A percentile compares a stretch with the other conserved stretches of the same genome.
phyloP scores from a whole-genome alignment of 2,113 vertebrate genomes.

The Varanus salvator region DNA sequence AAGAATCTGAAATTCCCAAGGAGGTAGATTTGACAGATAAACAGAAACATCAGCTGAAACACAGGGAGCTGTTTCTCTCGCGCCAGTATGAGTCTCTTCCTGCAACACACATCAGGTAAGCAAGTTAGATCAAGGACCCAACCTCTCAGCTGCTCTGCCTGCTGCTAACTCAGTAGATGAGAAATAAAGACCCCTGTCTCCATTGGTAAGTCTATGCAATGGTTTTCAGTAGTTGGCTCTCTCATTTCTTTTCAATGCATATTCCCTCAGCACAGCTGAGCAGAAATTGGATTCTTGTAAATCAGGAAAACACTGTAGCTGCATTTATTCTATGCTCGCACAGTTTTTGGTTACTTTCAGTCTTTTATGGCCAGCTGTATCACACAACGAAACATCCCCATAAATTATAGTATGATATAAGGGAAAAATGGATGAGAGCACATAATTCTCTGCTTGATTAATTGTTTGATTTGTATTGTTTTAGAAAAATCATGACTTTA shows the following conservation, averaged over 20 bases:
- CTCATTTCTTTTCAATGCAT: conserved; percentile 2
- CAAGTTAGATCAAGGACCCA: neutral
- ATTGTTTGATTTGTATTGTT: neutral
- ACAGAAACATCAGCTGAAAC: conserved; percentile 97
- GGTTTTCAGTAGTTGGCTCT: neutral
- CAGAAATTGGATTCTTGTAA: conserved; percentile 12
- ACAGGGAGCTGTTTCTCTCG: conserved; percentile 96
- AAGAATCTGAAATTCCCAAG: conserved; percentile 90
- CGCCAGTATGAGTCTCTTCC: conserved; percentile 96
- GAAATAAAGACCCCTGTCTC: neutral
- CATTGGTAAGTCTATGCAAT: neutral
- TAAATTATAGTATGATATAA: neutral
- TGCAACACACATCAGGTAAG: conserved; percentile 93
- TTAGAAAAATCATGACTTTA: neutral
- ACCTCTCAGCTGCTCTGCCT: conserved; percentile 7
- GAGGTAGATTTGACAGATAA: conserved; percentile 95
- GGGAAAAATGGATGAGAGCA: neutral
- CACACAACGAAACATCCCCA: neutral
- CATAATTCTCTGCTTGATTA: neutral
- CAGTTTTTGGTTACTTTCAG: neutral
- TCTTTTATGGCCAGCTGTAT: neutral
- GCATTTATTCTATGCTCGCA: neutral
- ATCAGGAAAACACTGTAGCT: neutral
- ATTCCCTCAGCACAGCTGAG: neutral
- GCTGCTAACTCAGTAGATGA: neutral